Percentiles rank a stretch among this genome's conserved stretches.
Conservation (phyloP, 2,113 vertebrate species). For the Hucho hucho region DNA sequence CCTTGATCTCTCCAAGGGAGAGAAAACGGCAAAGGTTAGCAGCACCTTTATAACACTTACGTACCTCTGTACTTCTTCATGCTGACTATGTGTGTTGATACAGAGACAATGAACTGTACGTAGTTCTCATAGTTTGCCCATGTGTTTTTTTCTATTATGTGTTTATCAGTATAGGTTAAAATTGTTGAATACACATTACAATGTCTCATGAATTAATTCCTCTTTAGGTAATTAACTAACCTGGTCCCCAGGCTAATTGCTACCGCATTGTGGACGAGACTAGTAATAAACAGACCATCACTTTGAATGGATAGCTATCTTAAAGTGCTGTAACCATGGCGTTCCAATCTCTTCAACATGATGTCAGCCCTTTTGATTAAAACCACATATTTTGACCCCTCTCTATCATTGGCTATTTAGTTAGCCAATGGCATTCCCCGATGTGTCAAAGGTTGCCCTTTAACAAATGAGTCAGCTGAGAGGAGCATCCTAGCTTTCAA, state of each 20-base stretch:
- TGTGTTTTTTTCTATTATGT: no score
- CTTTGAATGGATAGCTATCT: conserved; percentile 64
- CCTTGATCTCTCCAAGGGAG: no score
- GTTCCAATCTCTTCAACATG: neutral
- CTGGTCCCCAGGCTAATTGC: no score
- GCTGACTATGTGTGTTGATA: conserved; percentile 64
- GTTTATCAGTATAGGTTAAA: no score
- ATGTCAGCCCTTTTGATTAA: conserved; percentile 17
- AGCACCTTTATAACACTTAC: conserved; percentile 38
- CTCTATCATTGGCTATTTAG: conserved; percentile 55
- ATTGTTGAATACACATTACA: conserved; percentile 25
- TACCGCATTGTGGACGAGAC: no score
- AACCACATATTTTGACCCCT: conserved; percentile 33
- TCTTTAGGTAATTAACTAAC: conserved; percentile 9
- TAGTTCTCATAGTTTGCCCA: neutral
- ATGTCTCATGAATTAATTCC: conserved; percentile 48
- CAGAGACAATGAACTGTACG: conserved; percentile 26
- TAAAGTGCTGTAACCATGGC: conserved; percentile 58
- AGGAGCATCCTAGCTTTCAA: conserved; percentile 55
- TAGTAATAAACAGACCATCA: conserved; percentile 40
- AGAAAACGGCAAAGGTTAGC: conserved; percentile 52
- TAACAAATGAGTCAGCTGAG: conserved; percentile 68
- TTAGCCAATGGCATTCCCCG: conserved; percentile 50
- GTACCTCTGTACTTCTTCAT: conserved; percentile 40
- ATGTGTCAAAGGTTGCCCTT: conserved; percentile 64